Evolutionary conservation across 2,113 vertebrate genomes (phyloP).

Genomic region (Callipepla squamata): DNA sequence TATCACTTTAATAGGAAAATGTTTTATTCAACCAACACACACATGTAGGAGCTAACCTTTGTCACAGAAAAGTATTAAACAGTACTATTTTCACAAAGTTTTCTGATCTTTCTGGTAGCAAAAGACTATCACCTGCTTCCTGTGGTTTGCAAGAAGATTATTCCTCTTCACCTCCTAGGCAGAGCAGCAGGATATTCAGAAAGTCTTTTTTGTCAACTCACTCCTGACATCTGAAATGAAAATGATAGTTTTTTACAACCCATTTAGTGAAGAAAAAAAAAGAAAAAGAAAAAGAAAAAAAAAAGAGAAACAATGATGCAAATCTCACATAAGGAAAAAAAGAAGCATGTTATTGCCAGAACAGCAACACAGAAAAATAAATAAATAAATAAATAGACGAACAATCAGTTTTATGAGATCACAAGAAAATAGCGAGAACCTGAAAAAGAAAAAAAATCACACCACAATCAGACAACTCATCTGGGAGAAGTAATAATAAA

Average conservation of each 20-base stretch:
- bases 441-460: background rate
- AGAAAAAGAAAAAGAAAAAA: background rate
- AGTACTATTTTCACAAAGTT: slow-evolving; percentile 30
- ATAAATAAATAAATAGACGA: background rate
- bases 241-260: background rate
- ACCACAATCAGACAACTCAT: background rate
- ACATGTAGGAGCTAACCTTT: background rate
- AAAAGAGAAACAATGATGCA: background rate
- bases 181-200: slow-evolving; percentile 32
- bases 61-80: background rate
- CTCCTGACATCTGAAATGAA: slow-evolving; percentile 24
- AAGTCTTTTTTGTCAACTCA: slow-evolving; percentile 12
- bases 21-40: background rate
- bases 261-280: background rate
- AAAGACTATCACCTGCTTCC: background rate
- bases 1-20: background rate
- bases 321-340: background rate
- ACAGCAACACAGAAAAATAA: background rate
- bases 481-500: background rate
- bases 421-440: background rate
- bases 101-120: slow-evolving; percentile 7
- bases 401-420: background rate
- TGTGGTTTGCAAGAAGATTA: background rate
- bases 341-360: background rate
- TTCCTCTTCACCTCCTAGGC: slow-evolving; percentile 36